Evolutionary conservation across 1,140 invertebrate genomes (phyloP), one percentile per base, ranked within the genome.

Genomic region (Matsumurasca onukii): DNA sequence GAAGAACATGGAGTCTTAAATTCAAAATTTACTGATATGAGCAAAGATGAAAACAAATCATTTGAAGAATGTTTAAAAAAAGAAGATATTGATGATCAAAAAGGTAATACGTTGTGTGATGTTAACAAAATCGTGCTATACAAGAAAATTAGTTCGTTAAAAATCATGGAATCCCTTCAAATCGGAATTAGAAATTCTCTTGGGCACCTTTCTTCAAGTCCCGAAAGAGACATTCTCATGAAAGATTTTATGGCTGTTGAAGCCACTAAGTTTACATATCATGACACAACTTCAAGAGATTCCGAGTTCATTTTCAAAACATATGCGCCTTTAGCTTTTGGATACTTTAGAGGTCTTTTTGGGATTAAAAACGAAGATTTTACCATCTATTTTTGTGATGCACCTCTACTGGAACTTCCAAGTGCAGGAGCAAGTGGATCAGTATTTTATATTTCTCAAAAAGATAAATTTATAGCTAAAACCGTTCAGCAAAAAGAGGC

Each of bases 381-480:
- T 87, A 87, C 99, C 86, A 89, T 97, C 85, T 99, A 97, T 68
- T 91, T 99, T 86, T 98, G 96, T 82, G 95, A 93, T 80, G 87
- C 93, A 66, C 91, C 95, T 0, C 80, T 99, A 72, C 83, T 91
- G 76, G 98, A 99, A 83, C 83, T 99, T 72, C 95, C 93, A 70
- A 99, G 99, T 86, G 98, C 98, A 63, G 98, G 98, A 76, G 98
- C 98, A 65, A 98, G 95, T 81, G 98, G 98, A 57, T 98, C 94
- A 80, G 98, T 99, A 78, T 99, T 99, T 86, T 99, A 99, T 83
- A 86, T 99, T 75, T 99, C 97, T 29, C 88, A 91, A 73, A 98
- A 99, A 82, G 98, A 99, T 84, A 96, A 99, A 82, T 99, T 99
- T 81, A 99, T 99, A 78, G 96, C 99, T 73, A 99, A 99, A 86